Evolutionary conservation across 1,140 invertebrate species (phyloP).

Genomic region (Subanguina moxae): DNA sequence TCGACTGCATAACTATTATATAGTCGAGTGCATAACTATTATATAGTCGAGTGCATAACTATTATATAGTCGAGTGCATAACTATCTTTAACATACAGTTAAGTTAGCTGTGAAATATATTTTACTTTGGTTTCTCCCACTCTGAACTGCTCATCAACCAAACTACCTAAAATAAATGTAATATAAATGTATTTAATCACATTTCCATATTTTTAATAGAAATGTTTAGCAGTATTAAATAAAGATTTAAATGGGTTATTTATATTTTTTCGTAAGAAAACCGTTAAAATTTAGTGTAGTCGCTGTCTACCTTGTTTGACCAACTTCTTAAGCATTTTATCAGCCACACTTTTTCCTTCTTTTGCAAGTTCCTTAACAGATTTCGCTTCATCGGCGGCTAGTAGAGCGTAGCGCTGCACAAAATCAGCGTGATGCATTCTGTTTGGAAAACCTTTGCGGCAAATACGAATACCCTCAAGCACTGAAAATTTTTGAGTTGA

Average conservation of each 20-base stretch:
- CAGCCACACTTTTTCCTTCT: slow-evolving; percentile 45
- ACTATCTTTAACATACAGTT: slow-evolving; percentile 55
- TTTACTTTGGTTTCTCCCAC: slow-evolving; percentile 55
- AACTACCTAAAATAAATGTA: too few species aligned
- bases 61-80: too few species aligned
- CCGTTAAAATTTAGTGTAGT: slow-evolving; percentile 46
- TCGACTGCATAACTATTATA: too few species aligned
- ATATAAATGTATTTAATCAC: too few species aligned
- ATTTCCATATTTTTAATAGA: too few species aligned
- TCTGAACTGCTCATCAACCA: slow-evolving; percentile 51
- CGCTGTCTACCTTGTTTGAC: slow-evolving; percentile 69
- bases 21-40: too few species aligned
- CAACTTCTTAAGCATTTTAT: slow-evolving; percentile 65
- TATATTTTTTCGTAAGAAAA: slow-evolving; percentile 13
- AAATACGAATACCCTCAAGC: slow-evolving; percentile 99
- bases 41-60: too few species aligned
- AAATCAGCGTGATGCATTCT: slow-evolving; percentile 90
- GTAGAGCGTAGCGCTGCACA: slow-evolving; percentile 66
- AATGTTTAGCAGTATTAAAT: too few species aligned
- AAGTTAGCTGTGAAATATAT: slow-evolving; percentile 61
- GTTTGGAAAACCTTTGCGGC: slow-evolving; percentile 99
- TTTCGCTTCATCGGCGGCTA: slow-evolving; percentile 56
- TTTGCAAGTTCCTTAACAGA: slow-evolving; percentile 24
- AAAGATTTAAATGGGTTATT: too few species aligned
- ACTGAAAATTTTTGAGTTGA: too few species aligned